Base-by-base conservation (phyloP, 2,113 vertebrate genomes). In the Puffinus mauretanicus region DNA sequence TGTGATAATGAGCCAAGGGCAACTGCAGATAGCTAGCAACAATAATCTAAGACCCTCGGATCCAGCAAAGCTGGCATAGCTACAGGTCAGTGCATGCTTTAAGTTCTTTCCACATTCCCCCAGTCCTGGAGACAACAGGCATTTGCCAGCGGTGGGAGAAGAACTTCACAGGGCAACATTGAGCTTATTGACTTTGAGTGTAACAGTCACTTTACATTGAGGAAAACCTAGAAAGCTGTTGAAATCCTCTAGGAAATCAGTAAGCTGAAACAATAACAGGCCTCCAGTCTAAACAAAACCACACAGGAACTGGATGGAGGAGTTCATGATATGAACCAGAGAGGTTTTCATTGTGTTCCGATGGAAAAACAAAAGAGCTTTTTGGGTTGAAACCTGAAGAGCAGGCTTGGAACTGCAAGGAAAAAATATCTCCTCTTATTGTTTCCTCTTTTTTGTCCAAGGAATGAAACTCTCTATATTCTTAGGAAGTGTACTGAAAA, bases 271-370 rank as follows among this genome's bases (percentile, higher is more conserved):
- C 51, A 88, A 4, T 49, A 69, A 77, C 42, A 32, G 36, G 83
- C 86, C 71, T 88, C 49, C 55, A 66, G 60, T 71, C 55, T 38
- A 81, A 95, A 81, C 22, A 89, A 75, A 93, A 69, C 46, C 42
- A 66, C 62, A 40, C 0, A 0, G 40, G 36, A 77, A 54, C 19
- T 0, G 6, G 72, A 78, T 44, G 47, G 64, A 70, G 42, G 34
- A 73, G 29, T 12, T 80, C 52, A 66, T 4, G 4, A 5, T 25
- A 73, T 2, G 18, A 81, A 80, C 32, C 71, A 86, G 49, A 86
- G 13, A 4, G 0, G 2, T 46, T 77, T 55, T 58, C 49, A 58
- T 14, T 30, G 67, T 44, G 21, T 22, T 87, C 61, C 47, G 66
- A 55, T 22, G 30, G 27, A 81, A 86, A 71, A 82, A 71, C 6